Evolutionary conservation across 1,140 invertebrate species (phyloP), one percentile per base, ranked within the genome.

Genomic region (Drosophila ohnishii): DNA sequence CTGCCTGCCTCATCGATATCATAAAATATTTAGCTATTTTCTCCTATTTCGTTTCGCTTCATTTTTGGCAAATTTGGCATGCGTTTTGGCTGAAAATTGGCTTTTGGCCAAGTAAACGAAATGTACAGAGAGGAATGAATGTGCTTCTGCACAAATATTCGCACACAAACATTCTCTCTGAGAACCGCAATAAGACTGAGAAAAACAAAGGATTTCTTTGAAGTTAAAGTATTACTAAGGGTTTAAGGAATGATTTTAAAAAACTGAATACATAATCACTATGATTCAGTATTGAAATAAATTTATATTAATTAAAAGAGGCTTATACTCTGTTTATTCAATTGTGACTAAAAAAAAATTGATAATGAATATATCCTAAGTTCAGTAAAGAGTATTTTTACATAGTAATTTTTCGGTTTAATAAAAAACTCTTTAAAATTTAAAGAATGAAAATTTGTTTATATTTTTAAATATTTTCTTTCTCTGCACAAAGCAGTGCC

Each of bases 11-110:
- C 78, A 86, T 86, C 83, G 82, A 86, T 86, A 78, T 82, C 78
- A 86, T 86, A 86, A 86, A 86, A 86, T 86, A 86, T 86, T 86
- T 82, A 86, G 78, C 83, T 67, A 86, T 86, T 86, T 53, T 86
- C 85, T 82, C 82, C 78, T 72, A 86, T n/a, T 85, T 85, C 82
- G 81, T 82, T 81, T 81, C 63, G 82, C 77, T 80, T 71, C 80
- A 80, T 84, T 84, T 80, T 85, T 85, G 78, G 78, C 83, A 86
- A 86, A 86, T 86, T 87, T 86, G 82, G 83, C 83, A 86, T 86
- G 78, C 65, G 75, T 86, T 86, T 86, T 79, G 59, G 78, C 69
- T 73, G 58, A 61, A 81, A 86, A 87, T 86, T 86, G 82, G 81
- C 82, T 86, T 86, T 78, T 78, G 82, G 82, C 82, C 82, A 85